A percentile compares a stretch with the other conserved stretches of the same genome.
Conservation (phyloP, 1,140 invertebrate species). For the Heliconius nattereri region DNA sequence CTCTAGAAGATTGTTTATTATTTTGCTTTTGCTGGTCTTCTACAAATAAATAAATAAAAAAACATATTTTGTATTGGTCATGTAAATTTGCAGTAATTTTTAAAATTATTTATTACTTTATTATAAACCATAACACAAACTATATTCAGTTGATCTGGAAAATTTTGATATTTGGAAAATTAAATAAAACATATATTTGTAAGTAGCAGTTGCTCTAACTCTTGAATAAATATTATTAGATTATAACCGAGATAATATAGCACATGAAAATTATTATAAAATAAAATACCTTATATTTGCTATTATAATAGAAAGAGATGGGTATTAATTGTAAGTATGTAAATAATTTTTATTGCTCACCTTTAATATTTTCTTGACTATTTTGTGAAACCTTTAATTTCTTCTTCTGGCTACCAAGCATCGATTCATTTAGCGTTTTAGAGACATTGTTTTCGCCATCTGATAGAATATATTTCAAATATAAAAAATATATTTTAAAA, state of each 20-base stretch:
- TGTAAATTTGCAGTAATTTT: not conserved
- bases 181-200: no score
- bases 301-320: not conserved
- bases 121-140: no score
- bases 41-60: not conserved
- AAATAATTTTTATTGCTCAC: constrained; percentile 15
- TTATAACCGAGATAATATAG: no score
- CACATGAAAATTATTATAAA: no score
- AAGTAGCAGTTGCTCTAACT: no score
- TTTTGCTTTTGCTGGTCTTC: not conserved
- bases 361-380: constrained; percentile 9
- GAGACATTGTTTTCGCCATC: constrained; percentile 26
- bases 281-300: no score
- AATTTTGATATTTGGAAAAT: no score
- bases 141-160: no score
- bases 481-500: not conserved
- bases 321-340: not conserved
- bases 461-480: constrained; percentile 22
- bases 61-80: not conserved
- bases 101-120: not conserved
- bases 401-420: constrained; percentile 45
- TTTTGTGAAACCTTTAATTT: constrained; percentile 51
- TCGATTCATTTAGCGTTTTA: constrained; percentile 46
- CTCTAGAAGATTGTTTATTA: not conserved
- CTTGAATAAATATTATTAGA: no score